Evolutionary conservation across 2,888 invertebrate genomes (phyloP).

Genomic region (Xestoiulus laeticollis): DNA sequence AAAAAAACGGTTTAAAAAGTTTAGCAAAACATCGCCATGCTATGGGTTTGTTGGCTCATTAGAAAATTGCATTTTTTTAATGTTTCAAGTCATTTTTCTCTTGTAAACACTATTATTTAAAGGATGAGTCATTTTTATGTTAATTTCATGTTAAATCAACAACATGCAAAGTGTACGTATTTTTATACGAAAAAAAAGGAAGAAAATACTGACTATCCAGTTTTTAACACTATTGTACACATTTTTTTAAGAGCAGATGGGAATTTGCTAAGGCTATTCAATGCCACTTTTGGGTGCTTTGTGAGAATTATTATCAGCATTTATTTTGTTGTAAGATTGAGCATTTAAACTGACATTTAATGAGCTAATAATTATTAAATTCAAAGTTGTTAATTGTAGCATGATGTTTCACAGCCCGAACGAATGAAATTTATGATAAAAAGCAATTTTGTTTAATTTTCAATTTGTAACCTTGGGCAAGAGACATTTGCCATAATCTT

Average conservation of each 20-base stretch:
- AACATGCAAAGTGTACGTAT: slow-evolving; percentile 34
- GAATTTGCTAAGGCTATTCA: background rate
- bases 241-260: background rate
- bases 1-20: background rate
- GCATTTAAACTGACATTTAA: no score
- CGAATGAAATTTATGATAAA: no score
- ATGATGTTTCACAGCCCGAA: no score
- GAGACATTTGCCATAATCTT: no score
- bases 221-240: slow-evolving; percentile 32
- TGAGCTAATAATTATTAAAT: no score
- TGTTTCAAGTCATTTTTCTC: background rate
- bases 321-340: no score
- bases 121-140: slow-evolving; percentile 6
- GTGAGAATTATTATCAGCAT: background rate
- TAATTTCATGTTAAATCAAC: background rate
- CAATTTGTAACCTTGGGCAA: no score
- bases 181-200: slow-evolving; percentile 7
- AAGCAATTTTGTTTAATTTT: no score
- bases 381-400: no score
- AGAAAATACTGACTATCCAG: background rate
- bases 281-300: background rate
- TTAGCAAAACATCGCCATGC: background rate
- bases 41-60: background rate
- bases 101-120: background rate
- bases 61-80: background rate